Conservation (phyloP, 2,113 vertebrate genomes). For the Clupea harengus region DNA sequence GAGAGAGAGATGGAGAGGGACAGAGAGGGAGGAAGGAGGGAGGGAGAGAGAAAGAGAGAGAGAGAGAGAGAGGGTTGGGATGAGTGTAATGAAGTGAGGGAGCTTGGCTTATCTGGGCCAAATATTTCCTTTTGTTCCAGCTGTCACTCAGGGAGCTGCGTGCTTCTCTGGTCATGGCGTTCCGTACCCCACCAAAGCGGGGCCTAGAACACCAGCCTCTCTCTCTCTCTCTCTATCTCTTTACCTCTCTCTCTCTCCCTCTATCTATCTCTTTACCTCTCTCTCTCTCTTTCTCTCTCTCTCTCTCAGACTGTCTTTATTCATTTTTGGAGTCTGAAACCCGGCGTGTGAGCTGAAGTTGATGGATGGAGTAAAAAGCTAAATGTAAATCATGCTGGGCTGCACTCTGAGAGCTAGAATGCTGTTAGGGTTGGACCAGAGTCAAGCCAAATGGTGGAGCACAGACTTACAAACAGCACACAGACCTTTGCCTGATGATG, state of each 20-base stretch:
- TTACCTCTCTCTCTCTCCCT: neutral
- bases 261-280: neutral
- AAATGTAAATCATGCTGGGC: neutral
- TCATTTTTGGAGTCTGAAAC: neutral
- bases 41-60: constrained; percentile 18
- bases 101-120: neutral
- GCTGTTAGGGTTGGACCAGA: neutral
- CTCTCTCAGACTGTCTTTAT: neutral
- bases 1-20: constrained; percentile 6
- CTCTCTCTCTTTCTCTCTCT: neutral
- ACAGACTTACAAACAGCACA: neutral
- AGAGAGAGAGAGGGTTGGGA: constrained; percentile 24
- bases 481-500: neutral
- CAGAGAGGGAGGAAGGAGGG: neutral
- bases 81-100: neutral
- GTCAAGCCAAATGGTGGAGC: neutral
- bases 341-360: neutral
- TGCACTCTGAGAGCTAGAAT: neutral
- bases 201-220: neutral
- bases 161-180: neutral
- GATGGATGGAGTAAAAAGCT: neutral
- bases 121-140: constrained; percentile 24
- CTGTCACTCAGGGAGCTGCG: constrained; percentile 18
- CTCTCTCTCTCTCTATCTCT: neutral
- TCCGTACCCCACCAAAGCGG: neutral